Evolutionary conservation across 2,888 invertebrate genomes (phyloP), one percentile per base, ranked within the genome.

Genomic region (Mylabris sibirica): DNA sequence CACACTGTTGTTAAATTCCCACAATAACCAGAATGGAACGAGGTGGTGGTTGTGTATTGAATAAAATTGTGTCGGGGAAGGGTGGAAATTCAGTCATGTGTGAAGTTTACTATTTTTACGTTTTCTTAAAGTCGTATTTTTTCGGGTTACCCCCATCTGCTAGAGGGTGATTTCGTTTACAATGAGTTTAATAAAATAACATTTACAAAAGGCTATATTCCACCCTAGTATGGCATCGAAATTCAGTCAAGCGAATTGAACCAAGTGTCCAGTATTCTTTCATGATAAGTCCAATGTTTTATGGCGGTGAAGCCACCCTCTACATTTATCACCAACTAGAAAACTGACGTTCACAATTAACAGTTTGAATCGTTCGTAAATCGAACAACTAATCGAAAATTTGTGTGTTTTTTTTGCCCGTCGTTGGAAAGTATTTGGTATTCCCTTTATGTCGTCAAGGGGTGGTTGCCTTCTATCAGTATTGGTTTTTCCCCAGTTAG

Each of bases 401-500:
- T 35, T 9, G 26, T 5, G 8, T 38, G 2, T 14, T 38, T 12
- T 38, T 12, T 38, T 38, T 38, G 1, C 5, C 1, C 14, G 41
- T 44, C 6, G 3, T 44, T 22, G 1, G 3, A 44, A n/a, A 22
- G 9, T 49, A 3, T 49, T 49, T 49, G 20, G 9, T 20, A 49
- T 49, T 49, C 49, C 20, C 2, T 3, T n/a, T 17, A 17, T 44
- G 41, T 44, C 17, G 41, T 44, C 65, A 49, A 60, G 63, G 67
- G 62, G 20, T 22, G 62, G 41, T 17, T 17, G 59, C 57, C 66
- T 61, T 41, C 35, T 35, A 38, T 24, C 59, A 20, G 59, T 64
- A 64, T 64, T 68, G 64, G 64, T 79, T 77, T 77, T 17, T 44
- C 12, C 44, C 77, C 71, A 17, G 4, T n/a, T 68, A 74, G 79